Evolutionary conservation across 2,113 vertebrate genomes (phyloP).

Genomic region (Hassar affinis): DNA sequence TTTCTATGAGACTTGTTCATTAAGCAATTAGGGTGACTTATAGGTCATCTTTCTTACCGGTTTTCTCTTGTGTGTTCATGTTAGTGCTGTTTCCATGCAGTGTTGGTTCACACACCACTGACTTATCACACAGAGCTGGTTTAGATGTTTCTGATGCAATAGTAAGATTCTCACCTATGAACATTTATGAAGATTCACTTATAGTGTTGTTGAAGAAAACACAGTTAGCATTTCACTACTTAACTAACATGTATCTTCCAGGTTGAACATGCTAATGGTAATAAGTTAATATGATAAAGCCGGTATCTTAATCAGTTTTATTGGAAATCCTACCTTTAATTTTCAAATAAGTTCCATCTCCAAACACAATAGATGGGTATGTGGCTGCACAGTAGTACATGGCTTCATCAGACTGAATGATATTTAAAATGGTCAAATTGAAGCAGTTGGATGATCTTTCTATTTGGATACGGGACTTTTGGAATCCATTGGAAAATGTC

Average conservation of each 20-base stretch:
- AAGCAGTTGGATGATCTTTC: background rate
- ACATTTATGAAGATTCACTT: background rate
- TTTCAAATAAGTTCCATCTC: background rate
- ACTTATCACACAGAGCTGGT: background rate
- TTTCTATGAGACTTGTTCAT: background rate
- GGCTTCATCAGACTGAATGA: background rate
- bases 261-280: background rate
- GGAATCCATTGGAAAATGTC: background rate
- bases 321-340: background rate
- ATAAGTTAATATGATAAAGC: background rate
- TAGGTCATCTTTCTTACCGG: background rate
- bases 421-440: background rate
- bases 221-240: background rate
- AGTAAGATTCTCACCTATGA: background rate
- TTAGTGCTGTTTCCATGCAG: background rate
- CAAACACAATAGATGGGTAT: background rate
- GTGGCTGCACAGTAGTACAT: background rate
- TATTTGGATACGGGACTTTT: background rate
- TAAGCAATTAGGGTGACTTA: too few species aligned
- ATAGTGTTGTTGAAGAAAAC: background rate
- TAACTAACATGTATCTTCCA: background rate
- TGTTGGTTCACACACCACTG: background rate
- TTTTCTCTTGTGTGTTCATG: background rate
- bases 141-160: slow-evolving; percentile 1
- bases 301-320: background rate